Conservation (phyloP, 2,797 vertebrate genomes). For the Cynopterus sphinx region DNA sequence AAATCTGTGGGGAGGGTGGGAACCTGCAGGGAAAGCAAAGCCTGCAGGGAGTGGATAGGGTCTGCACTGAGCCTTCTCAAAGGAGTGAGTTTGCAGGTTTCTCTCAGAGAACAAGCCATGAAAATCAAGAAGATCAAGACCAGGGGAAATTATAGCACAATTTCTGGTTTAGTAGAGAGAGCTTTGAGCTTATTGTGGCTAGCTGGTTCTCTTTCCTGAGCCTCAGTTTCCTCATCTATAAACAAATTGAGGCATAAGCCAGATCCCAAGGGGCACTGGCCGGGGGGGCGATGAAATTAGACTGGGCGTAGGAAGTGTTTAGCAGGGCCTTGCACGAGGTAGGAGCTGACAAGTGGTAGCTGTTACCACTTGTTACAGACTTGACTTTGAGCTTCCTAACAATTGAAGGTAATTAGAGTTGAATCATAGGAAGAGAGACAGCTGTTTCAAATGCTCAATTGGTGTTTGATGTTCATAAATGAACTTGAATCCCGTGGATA, state of each 20-base stretch:
- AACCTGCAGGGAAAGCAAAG: neutral
- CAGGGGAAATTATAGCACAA: neutral
- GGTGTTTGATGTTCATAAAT: neutral
- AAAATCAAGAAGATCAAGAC: constrained; percentile 20
- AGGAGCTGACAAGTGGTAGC: neutral
- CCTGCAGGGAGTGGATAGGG: neutral
- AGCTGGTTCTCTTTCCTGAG: neutral
- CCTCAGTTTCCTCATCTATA: neutral
- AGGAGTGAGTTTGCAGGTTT: neutral
- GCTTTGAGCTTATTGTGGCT: neutral
- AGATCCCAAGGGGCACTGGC: neutral
- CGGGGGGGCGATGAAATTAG: neutral
- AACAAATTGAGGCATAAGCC: neutral
- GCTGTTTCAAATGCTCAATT: neutral
- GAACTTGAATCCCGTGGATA: neutral
- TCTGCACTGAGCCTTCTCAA: neutral
- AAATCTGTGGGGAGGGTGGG: neutral
- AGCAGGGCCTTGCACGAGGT: neutral
- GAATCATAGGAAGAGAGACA: neutral
- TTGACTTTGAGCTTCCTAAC: neutral
- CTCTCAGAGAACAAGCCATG: neutral
- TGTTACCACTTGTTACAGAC: neutral
- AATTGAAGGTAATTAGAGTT: neutral
- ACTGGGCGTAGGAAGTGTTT: neutral
- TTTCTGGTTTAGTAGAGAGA: neutral